Conservation (phyloP, 2,113 vertebrate species). For the Onychostruthus taczanowskii region DNA sequence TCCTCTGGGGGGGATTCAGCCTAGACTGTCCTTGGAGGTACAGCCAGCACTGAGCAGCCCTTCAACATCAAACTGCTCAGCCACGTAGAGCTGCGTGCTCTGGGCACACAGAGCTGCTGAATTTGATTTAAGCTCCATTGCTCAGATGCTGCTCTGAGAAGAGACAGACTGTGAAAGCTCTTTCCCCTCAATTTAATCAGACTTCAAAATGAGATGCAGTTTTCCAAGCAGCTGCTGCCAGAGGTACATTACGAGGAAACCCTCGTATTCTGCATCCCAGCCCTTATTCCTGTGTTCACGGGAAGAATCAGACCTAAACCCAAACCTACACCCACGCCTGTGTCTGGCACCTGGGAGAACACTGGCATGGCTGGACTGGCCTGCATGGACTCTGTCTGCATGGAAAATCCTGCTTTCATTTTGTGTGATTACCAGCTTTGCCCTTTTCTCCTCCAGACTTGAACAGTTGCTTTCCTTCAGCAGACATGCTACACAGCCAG, state of each 20-base stretch:
- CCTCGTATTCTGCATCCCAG: not conserved
- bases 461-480: not conserved
- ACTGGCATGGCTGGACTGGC: not conserved
- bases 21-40: not conserved
- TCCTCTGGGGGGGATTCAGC: not conserved
- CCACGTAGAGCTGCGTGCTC: not conserved
- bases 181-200: constrained; percentile 29
- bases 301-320: not conserved
- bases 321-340: rapidly evolving
- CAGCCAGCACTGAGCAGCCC: not conserved
- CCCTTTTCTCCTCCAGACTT: not conserved
- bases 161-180: constrained; percentile 1
- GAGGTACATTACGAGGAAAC: not conserved
- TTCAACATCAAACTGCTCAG: not conserved
- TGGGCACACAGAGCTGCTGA: not conserved
- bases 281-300: not conserved
- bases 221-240: constrained; percentile 26
- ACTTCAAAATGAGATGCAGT: constrained; percentile 26
- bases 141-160: constrained; percentile 12
- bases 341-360: not conserved
- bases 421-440: not conserved
- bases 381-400: not conserved
- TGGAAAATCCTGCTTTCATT: not conserved
- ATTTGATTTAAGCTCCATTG: constrained; percentile 34
- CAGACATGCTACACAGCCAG: not conserved